Base-by-base conservation (phyloP, 2,797 vertebrate species). In the Sphenodon punctatus region DNA sequence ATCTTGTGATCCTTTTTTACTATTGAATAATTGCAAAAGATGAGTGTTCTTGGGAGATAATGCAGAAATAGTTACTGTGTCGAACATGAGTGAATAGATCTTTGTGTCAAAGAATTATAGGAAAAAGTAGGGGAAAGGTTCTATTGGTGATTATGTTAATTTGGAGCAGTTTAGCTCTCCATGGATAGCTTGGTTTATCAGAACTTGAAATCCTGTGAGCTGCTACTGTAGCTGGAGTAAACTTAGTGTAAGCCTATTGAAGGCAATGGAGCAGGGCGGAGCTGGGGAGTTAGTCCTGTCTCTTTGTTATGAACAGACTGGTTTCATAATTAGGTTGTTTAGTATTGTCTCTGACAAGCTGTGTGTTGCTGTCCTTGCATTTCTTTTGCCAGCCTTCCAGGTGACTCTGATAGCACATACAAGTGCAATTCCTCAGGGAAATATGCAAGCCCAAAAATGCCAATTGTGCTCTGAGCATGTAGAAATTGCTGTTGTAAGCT, bases 41-140 rank as follows among this genome's bases (percentile, higher is more conserved):
- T n/a, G n/a, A n/a, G n/a, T 7, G 25, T 27, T 63, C 65, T 72
- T 42, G 5, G 27, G 56, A 34, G 30, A 55, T 32, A 75, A 55
- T 4, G 2, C 58, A 13, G 53, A 3, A 2, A 61, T 82, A 61
- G 48, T 72, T 14, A 30, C 49, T 64, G 8, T 79, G 6, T 55
- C 42, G 49, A 80, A 49, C 0, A 2, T 23, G 23, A 65, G 49
- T 63, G 12, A 10, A 70, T 4, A 32, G 49, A 75, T 77, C 75
- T 8, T 5, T 0, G 0, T 20, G 10, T 55, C 67, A 22, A 0
- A 48, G 41, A 77, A 73, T 2, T 42, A n/a, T n/a, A n/a, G 23
- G 7, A 39, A 20, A 7, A 45, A 3, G 2, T 0, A 13, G 39
- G 8, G 3, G 14, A n/a, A 58, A 4, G 51, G 42, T n/a, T n/a